Percentiles rank a stretch among this genome's conserved stretches.
phyloP scores from a whole-genome alignment of 2,888 invertebrate species.

The Suillia variegata region DNA sequence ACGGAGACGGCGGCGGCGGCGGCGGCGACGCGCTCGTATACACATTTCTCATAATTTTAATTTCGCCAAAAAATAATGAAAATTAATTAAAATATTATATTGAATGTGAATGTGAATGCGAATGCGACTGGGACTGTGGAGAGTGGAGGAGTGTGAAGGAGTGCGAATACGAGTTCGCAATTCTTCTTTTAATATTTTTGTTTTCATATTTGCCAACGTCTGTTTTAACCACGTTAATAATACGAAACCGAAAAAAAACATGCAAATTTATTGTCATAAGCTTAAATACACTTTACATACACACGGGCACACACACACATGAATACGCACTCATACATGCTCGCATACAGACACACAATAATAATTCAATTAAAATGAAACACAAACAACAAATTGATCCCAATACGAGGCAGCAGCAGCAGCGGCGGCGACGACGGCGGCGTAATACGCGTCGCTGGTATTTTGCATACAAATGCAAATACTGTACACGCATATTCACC shows the following conservation, averaged over 20 bases:
- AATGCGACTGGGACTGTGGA: no score
- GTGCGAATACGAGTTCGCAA: no score
- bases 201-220: neutral
- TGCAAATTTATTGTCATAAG: slow-evolving; percentile 18
- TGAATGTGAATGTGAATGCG: neutral
- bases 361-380: slow-evolving; percentile 30
- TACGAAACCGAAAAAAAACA: no score
- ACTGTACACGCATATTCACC: no score
- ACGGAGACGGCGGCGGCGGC: no score
- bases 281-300: slow-evolving; percentile 15
- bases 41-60: no score
- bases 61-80: slow-evolving; percentile 14
- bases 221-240: neutral
- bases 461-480: slow-evolving; percentile 15
- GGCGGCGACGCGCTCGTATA: no score
- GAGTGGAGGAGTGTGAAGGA: no score
- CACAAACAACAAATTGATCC: slow-evolving; percentile 26
- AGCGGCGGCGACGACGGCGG: neutral
- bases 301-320: neutral
- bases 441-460: slow-evolving; percentile 9
- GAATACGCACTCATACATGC: slow-evolving; percentile 1
- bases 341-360: slow-evolving; percentile 1
- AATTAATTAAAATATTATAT: slow-evolving; percentile 22
- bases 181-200: neutral
- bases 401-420: slow-evolving; percentile 11